A percentile compares a stretch with the other conserved stretches of the same genome.
phyloP scores from a whole-genome alignment of 2,797 vertebrate genomes.

The Sebastes ruberrimus region DNA sequence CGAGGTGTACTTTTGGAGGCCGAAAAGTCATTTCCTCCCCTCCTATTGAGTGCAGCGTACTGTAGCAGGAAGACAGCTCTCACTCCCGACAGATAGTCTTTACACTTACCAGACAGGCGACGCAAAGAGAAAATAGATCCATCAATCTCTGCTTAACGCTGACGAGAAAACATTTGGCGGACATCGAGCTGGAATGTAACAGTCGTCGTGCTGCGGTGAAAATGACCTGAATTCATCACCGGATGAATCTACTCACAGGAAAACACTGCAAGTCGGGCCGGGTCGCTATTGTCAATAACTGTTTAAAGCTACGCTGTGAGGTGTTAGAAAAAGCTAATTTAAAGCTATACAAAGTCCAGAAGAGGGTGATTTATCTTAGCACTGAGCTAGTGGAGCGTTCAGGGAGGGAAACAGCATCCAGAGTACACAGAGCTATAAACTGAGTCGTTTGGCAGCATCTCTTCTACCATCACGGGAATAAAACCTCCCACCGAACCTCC shows the following conservation, averaged over 20 bases:
- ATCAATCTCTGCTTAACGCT: slow-evolving; percentile 39
- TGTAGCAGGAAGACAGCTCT: neutral
- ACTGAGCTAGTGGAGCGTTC: slow-evolving; percentile 9
- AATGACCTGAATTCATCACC: slow-evolving; percentile 44
- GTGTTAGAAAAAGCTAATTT: slow-evolving; percentile 29
- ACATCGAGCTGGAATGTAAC: slow-evolving; percentile 24
- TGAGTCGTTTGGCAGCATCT: slow-evolving; percentile 1
- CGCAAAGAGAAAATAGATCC: slow-evolving; percentile 39
- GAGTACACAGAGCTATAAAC: neutral
- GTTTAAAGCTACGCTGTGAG: slow-evolving; percentile 11
- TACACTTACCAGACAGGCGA: neutral
- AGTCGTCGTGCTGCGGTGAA: slow-evolving; percentile 14
- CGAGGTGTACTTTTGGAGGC: slow-evolving; percentile 24
- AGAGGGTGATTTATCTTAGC: slow-evolving; percentile 27
- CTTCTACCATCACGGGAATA: neutral
- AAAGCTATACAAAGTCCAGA: slow-evolving; percentile 13
- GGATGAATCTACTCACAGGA: slow-evolving; percentile 2
- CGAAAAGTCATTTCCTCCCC: slow-evolving; percentile 2
- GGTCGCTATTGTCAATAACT: slow-evolving; percentile 17
- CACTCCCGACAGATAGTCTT: neutral
- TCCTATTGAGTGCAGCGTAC: neutral
- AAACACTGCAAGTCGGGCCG: neutral
- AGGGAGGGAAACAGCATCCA: neutral
- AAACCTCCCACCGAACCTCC: neutral
- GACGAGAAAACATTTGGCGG: slow-evolving; percentile 28